Base-by-base conservation (phyloP, 2,113 vertebrate species). In the Glareola pratincola region DNA sequence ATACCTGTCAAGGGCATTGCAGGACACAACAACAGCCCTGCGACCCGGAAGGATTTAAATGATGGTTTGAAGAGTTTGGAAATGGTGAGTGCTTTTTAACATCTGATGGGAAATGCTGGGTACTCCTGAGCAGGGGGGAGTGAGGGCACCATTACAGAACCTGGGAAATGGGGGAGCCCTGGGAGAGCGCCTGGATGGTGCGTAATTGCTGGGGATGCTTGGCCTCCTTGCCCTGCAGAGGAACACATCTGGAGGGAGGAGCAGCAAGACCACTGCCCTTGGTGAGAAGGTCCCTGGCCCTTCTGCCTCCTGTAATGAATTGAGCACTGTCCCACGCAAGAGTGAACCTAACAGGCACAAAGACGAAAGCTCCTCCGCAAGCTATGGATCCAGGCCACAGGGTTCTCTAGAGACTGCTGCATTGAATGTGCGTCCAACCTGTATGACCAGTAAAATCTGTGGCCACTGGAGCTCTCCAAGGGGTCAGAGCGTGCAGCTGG, bases 31-130 rank as follows among this genome's bases (percentile, higher is more conserved):
- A 29, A 1, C 50, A 86, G 53, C 39, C 29, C 64, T 23, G 59
- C 59, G 34, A 39, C n/a, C 73, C 0, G 0, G 67, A 23, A 48
- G 5, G 13, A 32, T 0, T 43, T 54, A 47, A 51, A n/a, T 3
- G 54, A 47, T 1, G 23, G 24, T 37, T 13, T 32, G 59, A 69
- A 15, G 64, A 43, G 34, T 29, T 12, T 90, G 81, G 63, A 54
- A 57, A 64, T 3, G 39, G 26, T 54, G 72, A 68, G 72, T 36
- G 47, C 50, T 86, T 51, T 37, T 48, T 59, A 17, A 24, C 4
- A 29, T 10, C 63, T 51, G 37, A 22, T 43, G 48, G 39, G 39
- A 83, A 76, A 43, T 43, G 51, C 22, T 41, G 76, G 16, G 37
- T 72, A 51, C 29, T 76, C 22, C 72, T 26, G 48, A 73, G 26